Percentiles rank a stretch among this genome's conserved stretches.
Conservation (phyloP, 2,888 invertebrate genomes). For the Empis stercorea region DNA sequence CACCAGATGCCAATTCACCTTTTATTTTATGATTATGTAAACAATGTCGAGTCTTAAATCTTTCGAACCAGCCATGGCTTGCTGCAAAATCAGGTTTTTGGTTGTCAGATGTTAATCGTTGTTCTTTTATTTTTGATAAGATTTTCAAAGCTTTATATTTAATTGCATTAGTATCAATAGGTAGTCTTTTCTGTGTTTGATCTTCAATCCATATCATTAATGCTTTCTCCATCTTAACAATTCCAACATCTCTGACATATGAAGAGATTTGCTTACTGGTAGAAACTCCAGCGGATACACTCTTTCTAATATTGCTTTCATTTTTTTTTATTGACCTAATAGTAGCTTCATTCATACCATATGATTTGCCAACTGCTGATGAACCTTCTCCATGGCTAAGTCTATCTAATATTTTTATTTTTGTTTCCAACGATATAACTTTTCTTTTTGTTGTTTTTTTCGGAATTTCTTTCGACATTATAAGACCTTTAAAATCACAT, state of each 20-base stretch:
- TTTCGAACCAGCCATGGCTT: slow-evolving; percentile 2
- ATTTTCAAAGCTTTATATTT: not conserved
- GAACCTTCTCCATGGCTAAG: slow-evolving; percentile 7
- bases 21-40: slow-evolving; percentile 13
- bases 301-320: slow-evolving; percentile 2
- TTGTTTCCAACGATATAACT: not conserved
- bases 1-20: slow-evolving; percentile 12
- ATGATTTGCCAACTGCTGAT: slow-evolving; percentile 12
- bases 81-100: not conserved
- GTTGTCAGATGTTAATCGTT: too few species aligned
- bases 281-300: too few species aligned
- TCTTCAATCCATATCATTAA: slow-evolving; percentile 3
- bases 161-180: not conserved
- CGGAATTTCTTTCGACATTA: not conserved
- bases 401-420: not conserved
- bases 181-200: not conserved
- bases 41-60: slow-evolving; percentile 13
- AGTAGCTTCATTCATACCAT: slow-evolving; percentile 14
- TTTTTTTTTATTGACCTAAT: slow-evolving; percentile 13
- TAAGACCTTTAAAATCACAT: not conserved
- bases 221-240: slow-evolving; percentile 3
- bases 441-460: not conserved
- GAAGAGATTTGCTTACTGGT: not conserved
- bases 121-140: not conserved
- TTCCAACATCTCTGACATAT: slow-evolving; percentile 1